Conservation (phyloP, 2,113 vertebrate genomes). For the Ptilonorhynchus violaceus region DNA sequence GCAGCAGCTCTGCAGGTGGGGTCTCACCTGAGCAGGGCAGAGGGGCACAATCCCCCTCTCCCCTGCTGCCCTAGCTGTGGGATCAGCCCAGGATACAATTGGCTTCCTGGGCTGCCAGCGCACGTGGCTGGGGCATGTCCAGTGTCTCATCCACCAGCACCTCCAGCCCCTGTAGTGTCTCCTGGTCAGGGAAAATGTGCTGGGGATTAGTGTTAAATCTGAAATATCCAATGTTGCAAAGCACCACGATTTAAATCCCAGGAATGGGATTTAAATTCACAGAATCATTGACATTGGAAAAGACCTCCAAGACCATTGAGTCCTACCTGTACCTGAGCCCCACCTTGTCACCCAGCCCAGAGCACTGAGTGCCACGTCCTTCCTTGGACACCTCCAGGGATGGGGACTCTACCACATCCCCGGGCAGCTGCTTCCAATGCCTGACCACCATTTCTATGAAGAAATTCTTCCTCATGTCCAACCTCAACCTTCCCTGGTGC, state of each 20-base stretch:
- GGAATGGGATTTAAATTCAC: neutral
- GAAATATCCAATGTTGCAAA: neutral
- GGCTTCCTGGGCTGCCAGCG: neutral
- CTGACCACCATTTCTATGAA: no score
- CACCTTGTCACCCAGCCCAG: neutral
- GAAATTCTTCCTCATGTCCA: neutral
- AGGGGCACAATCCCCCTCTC: neutral
- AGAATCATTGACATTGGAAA: neutral
- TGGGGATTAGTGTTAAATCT: neutral
- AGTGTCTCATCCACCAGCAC: neutral
- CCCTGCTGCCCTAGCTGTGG: neutral
- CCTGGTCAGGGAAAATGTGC: neutral
- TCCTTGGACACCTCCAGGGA: neutral
- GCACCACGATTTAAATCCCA: no score
- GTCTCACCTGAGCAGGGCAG: neutral
- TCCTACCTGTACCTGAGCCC: rapidly evolving
- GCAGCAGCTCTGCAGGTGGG: neutral
- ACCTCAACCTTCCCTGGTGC: no score
- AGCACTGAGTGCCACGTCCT: neutral
- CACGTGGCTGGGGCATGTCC: neutral
- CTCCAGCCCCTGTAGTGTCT: rapidly evolving
- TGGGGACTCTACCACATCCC: neutral
- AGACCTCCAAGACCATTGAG: rapidly evolving
- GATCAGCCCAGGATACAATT: neutral
- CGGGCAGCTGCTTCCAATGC: neutral